Percentiles rank a stretch among this genome's conserved stretches.
Conservation (phyloP, 2,113 vertebrate genomes). For the Hoplias malabaricus region DNA sequence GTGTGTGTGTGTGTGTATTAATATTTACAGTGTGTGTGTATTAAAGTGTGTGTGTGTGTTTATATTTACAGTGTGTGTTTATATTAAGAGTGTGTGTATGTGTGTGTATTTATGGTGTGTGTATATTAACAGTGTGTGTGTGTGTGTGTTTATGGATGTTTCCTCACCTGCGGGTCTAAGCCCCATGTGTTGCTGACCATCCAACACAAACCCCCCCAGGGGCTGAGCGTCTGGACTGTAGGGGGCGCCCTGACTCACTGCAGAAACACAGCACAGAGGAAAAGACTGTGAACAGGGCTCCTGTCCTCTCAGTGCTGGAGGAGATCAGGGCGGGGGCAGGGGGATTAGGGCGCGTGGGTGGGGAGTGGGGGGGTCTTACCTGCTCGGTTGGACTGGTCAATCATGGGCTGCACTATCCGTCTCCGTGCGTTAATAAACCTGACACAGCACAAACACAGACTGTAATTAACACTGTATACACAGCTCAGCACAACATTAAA, state of each 20-base stretch:
- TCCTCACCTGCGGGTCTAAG: conserved; percentile 92
- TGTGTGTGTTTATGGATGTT: no score
- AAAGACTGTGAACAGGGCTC: conserved; percentile 71
- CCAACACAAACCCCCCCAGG: conserved; percentile 96
- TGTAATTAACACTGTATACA: not conserved
- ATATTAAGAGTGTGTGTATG: no score
- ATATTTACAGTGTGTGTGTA: no score
- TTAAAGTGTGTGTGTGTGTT: no score
- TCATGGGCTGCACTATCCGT: conserved; percentile 99
- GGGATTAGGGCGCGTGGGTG: no score
- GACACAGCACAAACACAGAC: conserved; percentile 54
- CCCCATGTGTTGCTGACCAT: conserved; percentile 98
- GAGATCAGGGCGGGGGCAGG: not conserved
- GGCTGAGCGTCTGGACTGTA: conserved; percentile 98
- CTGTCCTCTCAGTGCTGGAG: conserved; percentile 62
- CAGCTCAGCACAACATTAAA: no score
- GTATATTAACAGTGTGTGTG: no score
- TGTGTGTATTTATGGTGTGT: no score
- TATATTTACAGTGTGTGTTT: no score
- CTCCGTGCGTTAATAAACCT: conserved; percentile 99
- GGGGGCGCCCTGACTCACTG: conserved; percentile 94
- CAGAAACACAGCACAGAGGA: conserved; percentile 85
- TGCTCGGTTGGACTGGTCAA: conserved; percentile 99
- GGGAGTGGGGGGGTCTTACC: conserved; percentile 64
- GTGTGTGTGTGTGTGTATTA: no score